Base-by-base conservation (phyloP, 2,113 vertebrate genomes). In the Stigmatopora nigra region DNA sequence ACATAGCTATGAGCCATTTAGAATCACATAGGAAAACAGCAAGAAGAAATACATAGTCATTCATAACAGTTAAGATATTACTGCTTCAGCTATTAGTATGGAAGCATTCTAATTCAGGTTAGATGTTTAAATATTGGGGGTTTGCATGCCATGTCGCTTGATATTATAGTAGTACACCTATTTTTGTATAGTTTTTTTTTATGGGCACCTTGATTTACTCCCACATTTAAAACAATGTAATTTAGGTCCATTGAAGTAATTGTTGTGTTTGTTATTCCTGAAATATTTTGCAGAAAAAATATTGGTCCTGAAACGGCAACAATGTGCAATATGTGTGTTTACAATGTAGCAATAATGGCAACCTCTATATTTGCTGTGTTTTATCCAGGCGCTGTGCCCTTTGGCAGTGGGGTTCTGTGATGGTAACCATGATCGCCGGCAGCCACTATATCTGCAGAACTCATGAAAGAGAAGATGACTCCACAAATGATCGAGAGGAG, bases 371-470 rank as follows among this genome's bases (percentile, higher is more conserved):
- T 35, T 19, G 13, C 41, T 61, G 7, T 61, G 44, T 49, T 41
- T 3, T 9, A 25, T 56, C 38, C 82, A 92, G 90, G 90, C 77
- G 44, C 80, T 69, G 66, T 69, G 70, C 79, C 83, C 78, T 81
- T 51, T 84, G 85, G 84, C 75, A 79, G 78, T 84, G 79, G 85
- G 86, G 79, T 74, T 86, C 78, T 84, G 85, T 86, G 84, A 90
- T 82, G 80, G 77, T 89, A 80, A 91, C 84, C 82, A 91, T 93
- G 91, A 83, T 91, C 84, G 90, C 88, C 55, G 76, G 83, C 78
- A 82, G 83, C 52, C 82, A 83, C 73, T 77, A 86, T 80, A 80
- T 87, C 78, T 88, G 88, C 83, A 78, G 82, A 75, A 76, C 77
- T 74, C 86, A 87, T 3, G 75, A 70, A 0, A 73, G 69, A 74